Evolutionary conservation across 2,888 invertebrate species (phyloP), one percentile per base, ranked within the genome.

Genomic region (Fissipunctia ypsillon): DNA sequence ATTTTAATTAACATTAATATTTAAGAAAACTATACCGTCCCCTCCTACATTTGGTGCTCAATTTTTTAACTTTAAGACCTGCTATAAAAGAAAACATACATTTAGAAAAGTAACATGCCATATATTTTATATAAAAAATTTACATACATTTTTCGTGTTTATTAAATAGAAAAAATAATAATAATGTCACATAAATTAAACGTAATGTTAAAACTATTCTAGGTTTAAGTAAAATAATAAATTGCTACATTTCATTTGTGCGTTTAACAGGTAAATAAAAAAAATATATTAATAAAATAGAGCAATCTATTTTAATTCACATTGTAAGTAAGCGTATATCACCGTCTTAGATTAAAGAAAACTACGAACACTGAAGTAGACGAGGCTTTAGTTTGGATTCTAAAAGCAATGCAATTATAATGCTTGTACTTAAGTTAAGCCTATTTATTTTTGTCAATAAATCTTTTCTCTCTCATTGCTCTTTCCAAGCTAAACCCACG

Each of bases 71-170:
- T 50, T 69, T 70, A 67, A 71, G 73, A 87, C 85, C 86, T 83
- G 87, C 78, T 87, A 84, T 86, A 81, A 88, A 91, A 89, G 90
- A 90, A 88, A 90, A 85, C 76, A 80, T 78, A 73, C 66, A 59
- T 85, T 91, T 93, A 94, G 93, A 94, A 95, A 94, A 95, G 92
- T 96, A 96, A 96, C 95, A 95, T 95, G 95, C 94, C 95, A 94
- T 96, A 96, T 96, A 96, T 95, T 95, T 94, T 92, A 93, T 94
- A 94, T 93, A 91, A 94, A 87, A 87, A 87, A 91, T 81, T 84
- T 82, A 84, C 82, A 82, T 84, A 70, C 70, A 84, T 84, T 90
- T 91, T 90, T 92, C 85, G 90, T 92, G 90, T 92, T 91, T 91
- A 91, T 90, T 91, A 90, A 91, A 91, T 91, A 91, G 89, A 91